phyloP scores from a whole-genome alignment of 2,113 vertebrate species.

The Saguinus midas region DNA sequence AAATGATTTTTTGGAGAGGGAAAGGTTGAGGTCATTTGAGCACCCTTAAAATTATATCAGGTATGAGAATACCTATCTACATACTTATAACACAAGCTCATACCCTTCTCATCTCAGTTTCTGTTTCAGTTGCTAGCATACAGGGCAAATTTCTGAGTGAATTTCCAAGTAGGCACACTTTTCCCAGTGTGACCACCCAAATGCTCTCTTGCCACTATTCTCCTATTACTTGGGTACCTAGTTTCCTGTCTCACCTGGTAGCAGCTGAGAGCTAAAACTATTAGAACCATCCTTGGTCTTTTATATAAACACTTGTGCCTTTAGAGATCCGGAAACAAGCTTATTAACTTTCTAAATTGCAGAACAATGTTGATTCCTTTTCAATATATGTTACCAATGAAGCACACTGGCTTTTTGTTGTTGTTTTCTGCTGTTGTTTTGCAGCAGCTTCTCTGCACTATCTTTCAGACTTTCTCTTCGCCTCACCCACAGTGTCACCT shows the following conservation, averaged over 20 bases:
- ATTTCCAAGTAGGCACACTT: neutral
- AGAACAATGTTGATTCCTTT: neutral
- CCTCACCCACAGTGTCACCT: neutral
- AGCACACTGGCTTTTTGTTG: neutral
- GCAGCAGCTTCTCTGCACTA: fast-evolving
- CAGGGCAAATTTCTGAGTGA: neutral
- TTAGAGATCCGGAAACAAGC: neutral
- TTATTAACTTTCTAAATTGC: neutral
- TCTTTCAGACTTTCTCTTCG: neutral
- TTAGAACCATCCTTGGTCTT: neutral
- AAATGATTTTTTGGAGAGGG: neutral
- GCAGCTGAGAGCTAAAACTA: too few relatives aligned
- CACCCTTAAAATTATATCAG: neutral
- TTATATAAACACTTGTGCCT: neutral
- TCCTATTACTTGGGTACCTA: neutral
- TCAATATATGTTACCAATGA: neutral
- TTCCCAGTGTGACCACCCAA: neutral
- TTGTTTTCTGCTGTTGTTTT: neutral
- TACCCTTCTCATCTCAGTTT: neutral
- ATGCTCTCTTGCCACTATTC: neutral
- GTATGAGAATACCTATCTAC: neutral
- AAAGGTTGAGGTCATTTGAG: neutral
- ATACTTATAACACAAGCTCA: neutral
- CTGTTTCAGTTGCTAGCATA: neutral
- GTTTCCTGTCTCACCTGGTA: neutral